These are phyloP conservation scores for Hemicrepidius hirtus DNA, from an alignment of 2,888 invertebrate genomes.

Conservation along the genomic window DNA sequence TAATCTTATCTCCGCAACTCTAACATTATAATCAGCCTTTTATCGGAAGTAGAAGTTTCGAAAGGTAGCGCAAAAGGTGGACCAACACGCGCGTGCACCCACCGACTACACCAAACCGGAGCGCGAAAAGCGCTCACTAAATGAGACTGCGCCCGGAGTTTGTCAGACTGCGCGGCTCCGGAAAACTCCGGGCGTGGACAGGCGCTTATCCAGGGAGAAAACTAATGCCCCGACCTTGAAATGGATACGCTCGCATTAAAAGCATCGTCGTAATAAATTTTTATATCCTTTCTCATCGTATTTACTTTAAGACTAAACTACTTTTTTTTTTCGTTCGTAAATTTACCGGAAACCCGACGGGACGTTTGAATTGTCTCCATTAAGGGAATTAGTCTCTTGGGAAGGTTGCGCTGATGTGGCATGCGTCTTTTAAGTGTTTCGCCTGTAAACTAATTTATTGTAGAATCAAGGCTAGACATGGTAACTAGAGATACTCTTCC, in stretches of 20 bases:
- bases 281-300: conserved; percentile 7
- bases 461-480: neutral
- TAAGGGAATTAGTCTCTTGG: neutral
- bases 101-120: conserved; percentile 50
- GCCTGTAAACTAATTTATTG: too few relatives aligned
- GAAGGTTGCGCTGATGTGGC: too few relatives aligned
- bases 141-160: conserved; percentile 53
- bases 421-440: too few relatives aligned
- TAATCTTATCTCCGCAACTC: conserved; percentile 24
- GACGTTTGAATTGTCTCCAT: neutral
- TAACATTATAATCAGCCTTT: conserved; percentile 30
- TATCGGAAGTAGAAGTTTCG: conserved; percentile 40
- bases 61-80: conserved; percentile 50
- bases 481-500: neutral
- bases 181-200: conserved; percentile 54
- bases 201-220: conserved; percentile 46
- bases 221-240: conserved; percentile 40
- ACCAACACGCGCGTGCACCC: conserved; percentile 50
- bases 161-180: conserved; percentile 54
- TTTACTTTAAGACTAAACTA: neutral
- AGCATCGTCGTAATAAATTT: conserved; percentile 20
- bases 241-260: conserved; percentile 19
- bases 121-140: conserved; percentile 46
- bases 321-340: conserved; percentile 5
- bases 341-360: neutral